Evolutionary conservation across 1,140 invertebrate genomes (phyloP).

Genomic region (Trinorchestia longiramus): DNA sequence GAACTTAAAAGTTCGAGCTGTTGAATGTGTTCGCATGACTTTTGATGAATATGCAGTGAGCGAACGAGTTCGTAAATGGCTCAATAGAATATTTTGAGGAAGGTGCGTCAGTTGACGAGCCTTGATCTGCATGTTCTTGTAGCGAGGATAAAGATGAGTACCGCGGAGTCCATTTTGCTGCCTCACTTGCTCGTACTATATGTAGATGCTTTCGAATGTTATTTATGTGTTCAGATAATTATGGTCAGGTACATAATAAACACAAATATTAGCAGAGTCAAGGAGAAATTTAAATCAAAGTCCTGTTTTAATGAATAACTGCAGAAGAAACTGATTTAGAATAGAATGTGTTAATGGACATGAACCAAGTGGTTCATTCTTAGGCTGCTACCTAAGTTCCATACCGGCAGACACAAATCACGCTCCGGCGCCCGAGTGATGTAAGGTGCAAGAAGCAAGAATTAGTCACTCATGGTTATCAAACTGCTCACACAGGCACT

Average conservation of each 20-base stretch:
- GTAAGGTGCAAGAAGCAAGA: too few relatives aligned
- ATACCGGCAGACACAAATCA: too few relatives aligned
- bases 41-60: background rate
- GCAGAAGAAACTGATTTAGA: too few relatives aligned
- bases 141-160: background rate
- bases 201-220: background rate
- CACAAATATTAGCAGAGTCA: background rate
- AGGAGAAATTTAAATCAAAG: too few relatives aligned
- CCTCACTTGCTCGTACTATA: background rate
- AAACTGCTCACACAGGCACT: too few relatives aligned
- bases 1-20: background rate
- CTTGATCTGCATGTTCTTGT: background rate
- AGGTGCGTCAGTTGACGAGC: background rate
- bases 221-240: background rate
- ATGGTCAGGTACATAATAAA: background rate
- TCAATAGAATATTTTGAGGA: background rate
- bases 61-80: background rate
- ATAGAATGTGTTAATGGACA: too few relatives aligned
- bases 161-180: background rate
- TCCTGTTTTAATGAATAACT: background rate
- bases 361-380: too few relatives aligned
- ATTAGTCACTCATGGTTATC: too few relatives aligned
- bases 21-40: background rate
- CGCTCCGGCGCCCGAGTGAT: too few relatives aligned
- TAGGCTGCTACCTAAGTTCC: too few relatives aligned